Conservation (phyloP, 2,113 vertebrate species). For the Prunella himalayana region DNA sequence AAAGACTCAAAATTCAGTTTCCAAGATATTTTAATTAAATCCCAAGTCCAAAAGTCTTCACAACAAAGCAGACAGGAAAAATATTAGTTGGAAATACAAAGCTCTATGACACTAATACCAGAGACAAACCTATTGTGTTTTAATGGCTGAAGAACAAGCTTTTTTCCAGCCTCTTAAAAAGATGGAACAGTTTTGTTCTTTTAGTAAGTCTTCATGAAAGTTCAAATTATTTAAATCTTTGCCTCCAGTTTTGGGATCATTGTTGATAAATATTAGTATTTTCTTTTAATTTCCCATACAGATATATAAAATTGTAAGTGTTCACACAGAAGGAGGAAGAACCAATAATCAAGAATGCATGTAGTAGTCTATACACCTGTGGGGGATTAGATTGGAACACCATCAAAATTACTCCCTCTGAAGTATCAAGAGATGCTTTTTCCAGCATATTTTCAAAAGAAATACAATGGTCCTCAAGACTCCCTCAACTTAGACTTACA, state of each 20-base stretch:
- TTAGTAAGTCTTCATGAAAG: neutral
- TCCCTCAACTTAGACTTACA: neutral
- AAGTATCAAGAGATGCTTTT: neutral
- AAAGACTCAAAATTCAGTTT: slow-evolving; percentile 34
- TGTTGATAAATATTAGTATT: neutral
- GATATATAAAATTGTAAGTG: slow-evolving; percentile 17
- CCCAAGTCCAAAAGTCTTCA: slow-evolving; percentile 19
- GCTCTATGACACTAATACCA: slow-evolving; percentile 18
- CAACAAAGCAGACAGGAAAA: slow-evolving; percentile 51
- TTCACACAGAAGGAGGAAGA: slow-evolving; percentile 28
- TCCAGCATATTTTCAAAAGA: neutral
- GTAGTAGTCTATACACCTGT: neutral
- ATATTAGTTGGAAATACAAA: slow-evolving; percentile 40
- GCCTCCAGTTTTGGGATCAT: neutral
- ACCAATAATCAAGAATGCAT: neutral
- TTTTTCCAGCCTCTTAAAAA: neutral
- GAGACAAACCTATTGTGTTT: neutral
- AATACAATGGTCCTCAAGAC: neutral
- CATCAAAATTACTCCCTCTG: neutral
- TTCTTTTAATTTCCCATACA: slow-evolving; percentile 28
- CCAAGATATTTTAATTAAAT: slow-evolving; percentile 47
- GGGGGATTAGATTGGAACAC: neutral
- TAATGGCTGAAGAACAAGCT: neutral
- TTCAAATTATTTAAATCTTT: neutral
- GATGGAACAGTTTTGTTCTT: neutral